These are phyloP conservation scores for Xiphorhynchus erythropygius DNA, from an alignment of 2,797 vertebrate species.

Conservation along the genomic window DNA sequence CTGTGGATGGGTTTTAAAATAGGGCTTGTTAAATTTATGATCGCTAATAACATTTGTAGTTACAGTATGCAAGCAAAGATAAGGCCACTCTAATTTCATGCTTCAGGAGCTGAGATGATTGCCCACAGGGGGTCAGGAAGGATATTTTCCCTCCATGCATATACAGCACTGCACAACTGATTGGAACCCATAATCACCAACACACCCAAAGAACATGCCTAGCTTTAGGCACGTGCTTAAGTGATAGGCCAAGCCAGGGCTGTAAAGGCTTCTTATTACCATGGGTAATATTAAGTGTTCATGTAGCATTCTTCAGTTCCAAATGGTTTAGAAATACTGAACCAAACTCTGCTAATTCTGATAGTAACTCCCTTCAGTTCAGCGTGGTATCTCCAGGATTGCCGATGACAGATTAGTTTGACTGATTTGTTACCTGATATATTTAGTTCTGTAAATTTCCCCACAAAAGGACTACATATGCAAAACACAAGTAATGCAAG, in stretches of 20 bases:
- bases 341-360: background rate
- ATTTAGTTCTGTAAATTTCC: background rate
- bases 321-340: background rate
- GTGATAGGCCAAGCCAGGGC: background rate
- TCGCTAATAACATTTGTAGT: constrained; percentile 64
- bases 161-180: background rate
- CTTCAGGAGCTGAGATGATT: constrained; percentile 70
- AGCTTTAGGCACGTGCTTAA: background rate
- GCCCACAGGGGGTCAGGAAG: constrained; percentile 55
- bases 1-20: constrained; percentile 51
- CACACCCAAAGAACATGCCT: background rate
- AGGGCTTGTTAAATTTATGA: constrained; percentile 63
- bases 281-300: background rate
- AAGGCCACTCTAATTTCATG: constrained; percentile 72
- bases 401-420: background rate
- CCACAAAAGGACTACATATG: background rate
- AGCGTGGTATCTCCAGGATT: background rate
- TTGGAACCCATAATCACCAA: constrained; percentile 1
- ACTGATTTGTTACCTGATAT: background rate
- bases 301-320: background rate
- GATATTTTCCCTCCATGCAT: constrained; percentile 50
- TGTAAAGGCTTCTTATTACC: background rate
- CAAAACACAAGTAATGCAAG: background rate
- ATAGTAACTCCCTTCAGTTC: background rate
- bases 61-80: constrained; percentile 70